Evolutionary conservation across 1,140 invertebrate species (phyloP).

Genomic region (Apocrypta bakeri): DNA sequence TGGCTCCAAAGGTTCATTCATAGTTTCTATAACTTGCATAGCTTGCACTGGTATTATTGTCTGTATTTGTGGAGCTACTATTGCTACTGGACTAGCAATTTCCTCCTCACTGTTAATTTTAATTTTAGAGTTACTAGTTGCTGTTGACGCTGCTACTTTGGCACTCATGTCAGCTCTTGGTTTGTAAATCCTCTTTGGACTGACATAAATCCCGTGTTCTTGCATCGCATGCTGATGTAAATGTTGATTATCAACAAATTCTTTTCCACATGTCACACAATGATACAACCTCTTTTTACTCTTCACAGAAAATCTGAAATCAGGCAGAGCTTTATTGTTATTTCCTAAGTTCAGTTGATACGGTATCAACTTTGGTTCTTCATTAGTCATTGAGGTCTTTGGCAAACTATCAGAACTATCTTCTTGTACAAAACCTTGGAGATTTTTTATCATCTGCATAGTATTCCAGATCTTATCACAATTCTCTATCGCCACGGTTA

Average conservation of each 20-base stretch:
- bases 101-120: background rate
- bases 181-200: constrained; percentile 45
- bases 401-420: constrained; percentile 18
- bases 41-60: background rate
- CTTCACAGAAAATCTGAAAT: constrained; percentile 64
- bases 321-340: constrained; percentile 55
- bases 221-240: constrained; percentile 61
- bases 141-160: background rate
- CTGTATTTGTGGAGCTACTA: background rate
- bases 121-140: background rate
- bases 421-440: constrained; percentile 50
- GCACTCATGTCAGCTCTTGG: background rate
- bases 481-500: constrained; percentile 59
- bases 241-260: constrained; percentile 57
- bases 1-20: background rate
- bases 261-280: constrained; percentile 63
- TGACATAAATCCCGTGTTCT: constrained; percentile 58
- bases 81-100: background rate
- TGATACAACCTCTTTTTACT: constrained; percentile 59
- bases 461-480: constrained; percentile 72
- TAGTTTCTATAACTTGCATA: background rate
- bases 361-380: constrained; percentile 33
- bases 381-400: constrained; percentile 28
- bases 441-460: constrained; percentile 64
- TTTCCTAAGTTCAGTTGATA: constrained; percentile 56